A percentile compares a stretch with the other conserved stretches of the same genome.
These are phyloP conservation scores for Lucilia cuprina DNA, from an alignment of 1,140 invertebrate species.

Conservation along the genomic window DNA sequence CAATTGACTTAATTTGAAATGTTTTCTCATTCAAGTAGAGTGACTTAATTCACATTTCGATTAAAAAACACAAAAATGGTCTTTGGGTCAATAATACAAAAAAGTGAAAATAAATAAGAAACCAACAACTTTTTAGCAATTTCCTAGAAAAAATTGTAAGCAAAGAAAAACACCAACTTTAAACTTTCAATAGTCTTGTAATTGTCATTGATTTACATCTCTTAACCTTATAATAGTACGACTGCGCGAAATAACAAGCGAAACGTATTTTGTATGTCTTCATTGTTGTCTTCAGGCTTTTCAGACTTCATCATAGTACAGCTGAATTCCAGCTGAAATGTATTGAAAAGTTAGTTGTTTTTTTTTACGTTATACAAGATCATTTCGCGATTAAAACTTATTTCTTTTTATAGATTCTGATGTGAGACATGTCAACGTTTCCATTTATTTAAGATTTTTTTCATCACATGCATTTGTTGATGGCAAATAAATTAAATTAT, in stretches of 20 bases:
- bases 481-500: slow-evolving; percentile 35
- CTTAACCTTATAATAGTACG: not conserved
- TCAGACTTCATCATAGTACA: no score
- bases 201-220: slow-evolving; percentile 35
- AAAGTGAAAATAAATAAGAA: not conserved
- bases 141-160: not conserved
- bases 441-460: not conserved
- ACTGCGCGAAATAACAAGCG: no score
- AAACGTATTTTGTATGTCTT: not conserved
- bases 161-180: not conserved
- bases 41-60: not conserved
- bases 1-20: no score
- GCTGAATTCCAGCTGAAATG: no score
- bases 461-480: not conserved
- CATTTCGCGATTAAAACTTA: not conserved
- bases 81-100: not conserved
- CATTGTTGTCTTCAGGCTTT: not conserved
- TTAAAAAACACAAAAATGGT: not conserved
- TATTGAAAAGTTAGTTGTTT: no score
- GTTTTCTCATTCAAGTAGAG: not conserved
- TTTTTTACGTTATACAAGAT: not conserved
- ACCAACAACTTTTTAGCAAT: not conserved
- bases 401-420: not conserved
- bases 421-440: slow-evolving; percentile 25
- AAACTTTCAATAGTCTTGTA: slow-evolving; percentile 33